Percentiles rank a stretch among this genome's conserved stretches.
These are phyloP conservation scores for Poeciliopsis paucimaculata DNA, from an alignment of 2,797 vertebrate species.

Conservation along the genomic window DNA sequence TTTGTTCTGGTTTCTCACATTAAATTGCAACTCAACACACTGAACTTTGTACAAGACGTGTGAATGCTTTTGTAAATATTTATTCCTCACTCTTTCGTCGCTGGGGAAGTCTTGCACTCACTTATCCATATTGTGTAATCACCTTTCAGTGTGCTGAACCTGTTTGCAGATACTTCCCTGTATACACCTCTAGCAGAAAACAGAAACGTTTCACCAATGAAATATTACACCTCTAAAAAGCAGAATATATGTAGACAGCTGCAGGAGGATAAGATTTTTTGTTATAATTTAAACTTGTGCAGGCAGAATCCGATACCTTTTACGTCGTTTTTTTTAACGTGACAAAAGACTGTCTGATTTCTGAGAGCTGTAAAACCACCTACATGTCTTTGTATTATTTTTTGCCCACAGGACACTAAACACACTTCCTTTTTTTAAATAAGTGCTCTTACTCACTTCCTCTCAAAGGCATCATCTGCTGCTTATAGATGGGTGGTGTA, in stretches of 20 bases:
- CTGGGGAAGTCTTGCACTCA: conserved; percentile 1
- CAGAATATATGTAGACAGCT: not conserved
- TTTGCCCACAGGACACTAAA: conserved; percentile 1
- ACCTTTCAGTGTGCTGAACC: not conserved
- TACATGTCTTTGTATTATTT: conserved; percentile 16
- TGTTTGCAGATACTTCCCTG: not conserved
- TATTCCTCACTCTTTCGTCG: not conserved
- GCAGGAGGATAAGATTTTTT: not conserved
- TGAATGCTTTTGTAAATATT: not conserved
- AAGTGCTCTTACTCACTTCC: conserved; percentile 40
- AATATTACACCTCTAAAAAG: not conserved
- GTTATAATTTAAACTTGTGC: not conserved
- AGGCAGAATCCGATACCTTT: not conserved
- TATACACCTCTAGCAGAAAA: not conserved
- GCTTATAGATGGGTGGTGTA: not conserved
- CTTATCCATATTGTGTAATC: not conserved
- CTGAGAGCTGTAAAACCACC: conserved; percentile 19
- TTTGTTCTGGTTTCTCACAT: not conserved
- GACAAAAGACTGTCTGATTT: not conserved
- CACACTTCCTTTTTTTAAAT: conserved; percentile 47
- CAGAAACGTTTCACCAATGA: not conserved
- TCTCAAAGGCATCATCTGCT: conserved; percentile 11
- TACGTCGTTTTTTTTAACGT: not conserved
- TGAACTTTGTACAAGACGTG: not conserved
- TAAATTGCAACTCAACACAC: too few relatives aligned